A percentile compares a stretch with the other conserved stretches of the same genome.
Evolutionary conservation across 2,113 vertebrate species (phyloP).

Genomic region (Arizona elegans): DNA sequence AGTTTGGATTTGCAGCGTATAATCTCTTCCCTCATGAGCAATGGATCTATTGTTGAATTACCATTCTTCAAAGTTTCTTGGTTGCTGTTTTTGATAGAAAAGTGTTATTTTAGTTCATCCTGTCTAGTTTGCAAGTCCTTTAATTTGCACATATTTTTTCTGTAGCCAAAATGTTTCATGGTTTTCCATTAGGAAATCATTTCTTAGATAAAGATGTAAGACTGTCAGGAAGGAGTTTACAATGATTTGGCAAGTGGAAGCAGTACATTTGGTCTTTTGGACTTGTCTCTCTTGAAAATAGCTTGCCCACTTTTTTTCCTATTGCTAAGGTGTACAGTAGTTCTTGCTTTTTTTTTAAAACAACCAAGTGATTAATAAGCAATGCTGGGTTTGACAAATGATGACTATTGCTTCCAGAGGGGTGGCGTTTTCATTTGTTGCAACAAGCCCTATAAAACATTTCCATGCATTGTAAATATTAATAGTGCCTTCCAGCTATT

Average conservation of each 20-base stretch:
- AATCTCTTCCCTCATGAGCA: not conserved
- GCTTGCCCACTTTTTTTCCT: not conserved
- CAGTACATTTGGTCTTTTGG: not conserved
- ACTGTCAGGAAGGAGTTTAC: not conserved
- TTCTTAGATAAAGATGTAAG: not conserved
- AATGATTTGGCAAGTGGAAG: not conserved
- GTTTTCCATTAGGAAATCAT: not conserved
- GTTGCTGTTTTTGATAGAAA: not conserved
- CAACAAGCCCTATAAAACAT: slow-evolving; percentile 34
- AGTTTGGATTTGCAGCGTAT: not conserved
- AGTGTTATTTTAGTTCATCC: not conserved
- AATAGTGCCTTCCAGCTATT: slow-evolving; percentile 8
- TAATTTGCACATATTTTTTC: not conserved
- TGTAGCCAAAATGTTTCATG: not conserved
- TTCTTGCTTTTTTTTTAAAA: not conserved
- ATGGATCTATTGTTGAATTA: not conserved
- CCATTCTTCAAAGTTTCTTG: not conserved
- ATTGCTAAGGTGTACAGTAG: not conserved
- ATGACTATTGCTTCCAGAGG: not conserved
- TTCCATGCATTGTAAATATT: slow-evolving; percentile 13
- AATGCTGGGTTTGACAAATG: not conserved
- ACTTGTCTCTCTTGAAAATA: not conserved
- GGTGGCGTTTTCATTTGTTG: not conserved
- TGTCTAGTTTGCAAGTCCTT: not conserved
- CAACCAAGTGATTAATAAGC: not conserved